phyloP scores from a whole-genome alignment of 2,888 invertebrate genomes.

The Camponotus fellah region DNA sequence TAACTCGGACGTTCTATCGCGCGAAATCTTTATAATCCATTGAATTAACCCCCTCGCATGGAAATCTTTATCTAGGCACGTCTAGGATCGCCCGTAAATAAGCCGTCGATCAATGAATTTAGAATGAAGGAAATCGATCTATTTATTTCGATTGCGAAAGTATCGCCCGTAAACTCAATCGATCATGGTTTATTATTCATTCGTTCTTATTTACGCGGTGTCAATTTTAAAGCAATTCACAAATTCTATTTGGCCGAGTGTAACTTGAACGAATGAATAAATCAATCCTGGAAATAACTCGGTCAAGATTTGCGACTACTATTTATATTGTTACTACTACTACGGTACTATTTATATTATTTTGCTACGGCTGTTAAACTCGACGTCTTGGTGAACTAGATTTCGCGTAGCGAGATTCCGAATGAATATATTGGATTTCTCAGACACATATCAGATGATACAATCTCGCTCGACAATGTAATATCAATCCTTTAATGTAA shows the following conservation, averaged over 20 bases:
- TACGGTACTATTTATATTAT: conserved; percentile 26
- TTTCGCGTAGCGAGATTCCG: conserved; percentile 27
- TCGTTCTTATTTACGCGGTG: conserved; percentile 1
- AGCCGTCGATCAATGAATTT: conserved; percentile 21
- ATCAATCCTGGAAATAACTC: conserved; percentile 33
- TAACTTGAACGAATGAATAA: conserved; percentile 63
- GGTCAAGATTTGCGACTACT: conserved; percentile 12
- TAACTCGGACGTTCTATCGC: conserved; percentile 3
- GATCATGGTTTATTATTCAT: conserved; percentile 62
- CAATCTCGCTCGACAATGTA: background rate
- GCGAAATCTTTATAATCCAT: conserved; percentile 39
- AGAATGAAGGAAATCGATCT: conserved; percentile 34
- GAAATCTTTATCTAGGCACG: background rate
- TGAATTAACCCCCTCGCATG: background rate
- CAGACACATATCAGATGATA: conserved; percentile 42
- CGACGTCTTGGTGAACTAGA: conserved; percentile 26
- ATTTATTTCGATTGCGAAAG: conserved; percentile 25
- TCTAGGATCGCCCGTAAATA: background rate
- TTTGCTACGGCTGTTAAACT: conserved; percentile 10
- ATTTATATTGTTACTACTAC: background rate
- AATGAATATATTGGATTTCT: conserved; percentile 49
- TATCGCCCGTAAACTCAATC: conserved; percentile 42
- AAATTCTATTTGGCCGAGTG: conserved; percentile 33
- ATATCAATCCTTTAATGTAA: conserved; percentile 43
- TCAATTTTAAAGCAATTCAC: conserved; percentile 40